Conservation (phyloP, 2,113 vertebrate genomes). For the Heterotis niloticus region DNA sequence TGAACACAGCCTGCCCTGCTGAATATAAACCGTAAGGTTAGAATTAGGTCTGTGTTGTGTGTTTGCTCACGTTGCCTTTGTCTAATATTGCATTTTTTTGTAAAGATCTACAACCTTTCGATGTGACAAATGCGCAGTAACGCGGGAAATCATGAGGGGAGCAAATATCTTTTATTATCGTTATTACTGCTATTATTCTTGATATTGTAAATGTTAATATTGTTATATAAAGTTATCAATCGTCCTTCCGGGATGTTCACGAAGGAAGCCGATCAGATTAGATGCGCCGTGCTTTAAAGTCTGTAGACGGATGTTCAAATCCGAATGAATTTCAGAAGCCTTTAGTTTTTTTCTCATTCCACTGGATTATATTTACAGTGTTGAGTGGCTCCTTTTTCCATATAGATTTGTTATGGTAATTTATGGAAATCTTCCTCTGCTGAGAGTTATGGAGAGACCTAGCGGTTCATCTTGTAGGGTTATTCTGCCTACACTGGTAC, state of each 20-base stretch:
- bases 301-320: slow-evolving; percentile 17
- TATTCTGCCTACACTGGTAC: slow-evolving; percentile 17
- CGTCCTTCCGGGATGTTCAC: no score
- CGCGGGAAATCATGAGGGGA: no score
- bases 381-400: slow-evolving; percentile 15
- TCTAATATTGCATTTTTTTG: no score
- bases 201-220: background rate
- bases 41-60: no score
- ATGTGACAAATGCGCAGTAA: no score
- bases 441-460: slow-evolving; percentile 6
- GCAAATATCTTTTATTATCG: no score
- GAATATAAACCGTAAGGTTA: no score
- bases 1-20: no score
- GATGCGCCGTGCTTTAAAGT: slow-evolving; percentile 12
- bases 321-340: slow-evolving; percentile 2
- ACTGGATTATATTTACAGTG: slow-evolving; percentile 25
- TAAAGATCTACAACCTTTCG: no score
- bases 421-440: slow-evolving; percentile 26
- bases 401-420: slow-evolving; percentile 26
- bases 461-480: slow-evolving; percentile 21
- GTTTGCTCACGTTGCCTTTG: no score
- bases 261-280: slow-evolving; percentile 27
- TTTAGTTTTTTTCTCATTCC: background rate
- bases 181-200: background rate
- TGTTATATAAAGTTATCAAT: no score